Evolutionary conservation across 2,797 vertebrate genomes (phyloP).

Genomic region (Chelidonichthys spinosus): DNA sequence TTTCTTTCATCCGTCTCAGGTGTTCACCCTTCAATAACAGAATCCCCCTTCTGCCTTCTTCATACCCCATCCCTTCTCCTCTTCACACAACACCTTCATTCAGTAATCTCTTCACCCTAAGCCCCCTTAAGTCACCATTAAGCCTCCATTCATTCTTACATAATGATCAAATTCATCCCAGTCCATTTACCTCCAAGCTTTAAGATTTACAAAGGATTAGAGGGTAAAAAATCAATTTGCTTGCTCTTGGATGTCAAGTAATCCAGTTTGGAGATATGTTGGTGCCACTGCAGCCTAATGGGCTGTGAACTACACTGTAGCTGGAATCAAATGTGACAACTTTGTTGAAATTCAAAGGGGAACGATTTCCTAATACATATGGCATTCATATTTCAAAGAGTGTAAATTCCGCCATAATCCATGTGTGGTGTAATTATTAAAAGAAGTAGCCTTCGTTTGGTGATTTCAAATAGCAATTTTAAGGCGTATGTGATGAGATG

Average conservation of each 20-base stretch:
- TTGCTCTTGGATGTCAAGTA: slow-evolving; percentile 73
- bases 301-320: slow-evolving; percentile 28
- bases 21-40: slow-evolving; percentile 59
- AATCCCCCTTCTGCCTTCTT: slow-evolving; percentile 20
- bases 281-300: slow-evolving; percentile 43
- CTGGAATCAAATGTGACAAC: slow-evolving; percentile 36
- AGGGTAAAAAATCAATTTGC: slow-evolving; percentile 80
- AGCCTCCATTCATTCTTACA: slow-evolving; percentile 70
- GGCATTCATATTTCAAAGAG: slow-evolving; percentile 49
- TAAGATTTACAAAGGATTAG: slow-evolving; percentile 80
- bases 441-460: slow-evolving; percentile 48
- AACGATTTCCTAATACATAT: slow-evolving; percentile 38
- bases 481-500: slow-evolving; percentile 50
- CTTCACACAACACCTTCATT: slow-evolving; percentile 57
- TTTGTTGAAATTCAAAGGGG: slow-evolving; percentile 52
- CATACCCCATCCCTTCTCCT: slow-evolving; percentile 21
- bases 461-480: slow-evolving; percentile 56
- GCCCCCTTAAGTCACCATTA: slow-evolving; percentile 74
- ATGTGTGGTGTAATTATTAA: slow-evolving; percentile 37
- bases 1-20: slow-evolving; percentile 65
- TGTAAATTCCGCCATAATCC: slow-evolving; percentile 28
- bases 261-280: slow-evolving; percentile 68
- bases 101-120: slow-evolving; percentile 74
- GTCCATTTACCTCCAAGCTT: slow-evolving; percentile 74
- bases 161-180: slow-evolving; percentile 77